Evolutionary conservation across 2,113 vertebrate genomes (phyloP).

Genomic region (Zingel zingel): DNA sequence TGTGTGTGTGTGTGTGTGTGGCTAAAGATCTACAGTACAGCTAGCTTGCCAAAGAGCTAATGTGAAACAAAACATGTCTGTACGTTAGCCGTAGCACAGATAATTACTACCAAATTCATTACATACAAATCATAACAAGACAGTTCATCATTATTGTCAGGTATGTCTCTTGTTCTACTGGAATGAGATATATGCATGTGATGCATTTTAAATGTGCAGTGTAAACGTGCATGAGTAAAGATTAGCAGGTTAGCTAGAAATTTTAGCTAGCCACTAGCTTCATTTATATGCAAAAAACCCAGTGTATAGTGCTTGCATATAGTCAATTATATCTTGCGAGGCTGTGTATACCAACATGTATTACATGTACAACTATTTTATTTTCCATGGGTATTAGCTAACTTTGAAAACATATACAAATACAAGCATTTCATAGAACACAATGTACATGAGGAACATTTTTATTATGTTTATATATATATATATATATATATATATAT

Average conservation of each 20-base stretch:
- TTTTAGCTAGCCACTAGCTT: background rate
- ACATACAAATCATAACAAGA: background rate
- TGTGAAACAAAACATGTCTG: background rate
- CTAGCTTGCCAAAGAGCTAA: background rate
- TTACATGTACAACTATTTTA: background rate
- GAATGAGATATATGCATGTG: background rate
- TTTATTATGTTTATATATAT: background rate
- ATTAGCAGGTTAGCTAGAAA: background rate
- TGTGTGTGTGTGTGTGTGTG: no score
- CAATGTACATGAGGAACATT: background rate
- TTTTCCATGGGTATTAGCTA: background rate
- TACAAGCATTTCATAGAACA: background rate
- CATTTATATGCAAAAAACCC: background rate
- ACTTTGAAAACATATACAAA: background rate
- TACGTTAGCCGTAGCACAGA: background rate
- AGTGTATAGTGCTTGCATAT: background rate
- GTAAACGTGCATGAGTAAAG: background rate
- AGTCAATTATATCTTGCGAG: background rate
- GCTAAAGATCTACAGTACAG: background rate
- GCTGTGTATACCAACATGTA: background rate
- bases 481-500: no score
- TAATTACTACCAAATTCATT: background rate
- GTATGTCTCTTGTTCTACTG: background rate
- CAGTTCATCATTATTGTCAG: background rate
- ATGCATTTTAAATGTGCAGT: background rate